Conservation (phyloP, 2,888 invertebrate species). For the Herminia tarsipennalis region DNA sequence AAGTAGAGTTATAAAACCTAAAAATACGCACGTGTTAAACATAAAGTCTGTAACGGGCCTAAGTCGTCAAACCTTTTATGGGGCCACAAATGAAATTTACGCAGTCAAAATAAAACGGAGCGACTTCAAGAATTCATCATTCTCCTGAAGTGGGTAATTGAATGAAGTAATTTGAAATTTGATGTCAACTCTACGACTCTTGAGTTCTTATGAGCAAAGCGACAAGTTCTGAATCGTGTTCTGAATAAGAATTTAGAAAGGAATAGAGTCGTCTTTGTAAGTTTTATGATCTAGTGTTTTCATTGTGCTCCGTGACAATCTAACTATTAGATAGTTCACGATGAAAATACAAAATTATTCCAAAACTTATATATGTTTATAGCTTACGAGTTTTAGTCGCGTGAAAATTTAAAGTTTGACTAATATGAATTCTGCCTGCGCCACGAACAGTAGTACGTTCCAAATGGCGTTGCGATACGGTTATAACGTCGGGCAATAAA, state of each 20-base stretch:
- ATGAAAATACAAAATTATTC: no score
- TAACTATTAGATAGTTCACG: no score
- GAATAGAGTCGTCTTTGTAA: slow-evolving; percentile 1
- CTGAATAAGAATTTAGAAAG: not conserved
- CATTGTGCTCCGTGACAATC: no score
- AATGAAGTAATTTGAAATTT: slow-evolving; percentile 28
- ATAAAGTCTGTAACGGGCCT: slow-evolving; percentile 8
- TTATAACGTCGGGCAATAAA: no score
- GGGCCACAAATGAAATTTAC: slow-evolving; percentile 38
- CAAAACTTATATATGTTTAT: no score
- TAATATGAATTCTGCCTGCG: no score
- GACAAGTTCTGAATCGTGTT: slow-evolving; percentile 19
- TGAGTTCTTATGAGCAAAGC: slow-evolving; percentile 21
- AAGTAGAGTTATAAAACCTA: no score
- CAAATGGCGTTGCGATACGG: no score
- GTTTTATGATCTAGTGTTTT: no score
- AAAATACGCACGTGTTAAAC: not conserved
- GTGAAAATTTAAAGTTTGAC: no score
- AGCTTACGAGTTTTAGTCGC: no score
- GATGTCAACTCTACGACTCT: slow-evolving; percentile 6
- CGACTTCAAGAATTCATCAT: slow-evolving; percentile 38
- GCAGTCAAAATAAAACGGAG: slow-evolving; percentile 36
- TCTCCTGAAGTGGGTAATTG: slow-evolving; percentile 28
- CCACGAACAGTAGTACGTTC: no score
- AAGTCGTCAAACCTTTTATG: slow-evolving; percentile 37